phyloP scores from a whole-genome alignment of 2,113 vertebrate genomes.

The Sceloporus tristichus region DNA sequence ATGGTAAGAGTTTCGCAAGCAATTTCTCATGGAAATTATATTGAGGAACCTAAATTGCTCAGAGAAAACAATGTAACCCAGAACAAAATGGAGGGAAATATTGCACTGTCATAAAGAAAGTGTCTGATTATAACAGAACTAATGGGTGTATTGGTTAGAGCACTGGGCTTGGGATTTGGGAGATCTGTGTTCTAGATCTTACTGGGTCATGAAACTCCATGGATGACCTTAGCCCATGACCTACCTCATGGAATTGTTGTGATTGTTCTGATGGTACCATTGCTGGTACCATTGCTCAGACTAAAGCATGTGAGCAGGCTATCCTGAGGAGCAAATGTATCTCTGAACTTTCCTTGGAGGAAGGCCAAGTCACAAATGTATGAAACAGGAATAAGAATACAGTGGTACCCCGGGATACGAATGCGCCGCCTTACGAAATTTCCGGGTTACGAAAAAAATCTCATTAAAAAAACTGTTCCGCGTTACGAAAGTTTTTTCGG shows the following conservation, averaged over 20 bases:
- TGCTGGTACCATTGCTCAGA: background rate
- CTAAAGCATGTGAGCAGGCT: background rate
- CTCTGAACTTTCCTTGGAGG: conserved; percentile 4
- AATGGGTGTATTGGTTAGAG: no score
- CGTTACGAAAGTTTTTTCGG: no score
- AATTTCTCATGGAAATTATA: background rate
- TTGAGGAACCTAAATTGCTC: background rate
- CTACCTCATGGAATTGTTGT: no score
- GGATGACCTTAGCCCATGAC: no score
- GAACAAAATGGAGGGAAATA: background rate
- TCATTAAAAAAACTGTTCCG: no score
- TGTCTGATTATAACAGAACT: no score
- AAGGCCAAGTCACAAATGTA: background rate
- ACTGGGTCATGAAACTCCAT: no score
- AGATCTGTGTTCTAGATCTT: no score
- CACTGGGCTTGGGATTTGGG: no score
- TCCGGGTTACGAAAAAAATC: no score
- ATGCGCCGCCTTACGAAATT: no score
- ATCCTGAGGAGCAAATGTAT: background rate
- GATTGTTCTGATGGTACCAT: background rate
- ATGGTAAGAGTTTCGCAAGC: background rate
- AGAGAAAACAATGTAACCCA: background rate
- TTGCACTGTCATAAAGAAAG: background rate
- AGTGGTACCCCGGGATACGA: no score
- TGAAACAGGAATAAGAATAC: background rate